Evolutionary conservation across 2,888 invertebrate genomes (phyloP), one percentile per base, ranked within the genome.

Genomic region (Parnassius orleans): DNA sequence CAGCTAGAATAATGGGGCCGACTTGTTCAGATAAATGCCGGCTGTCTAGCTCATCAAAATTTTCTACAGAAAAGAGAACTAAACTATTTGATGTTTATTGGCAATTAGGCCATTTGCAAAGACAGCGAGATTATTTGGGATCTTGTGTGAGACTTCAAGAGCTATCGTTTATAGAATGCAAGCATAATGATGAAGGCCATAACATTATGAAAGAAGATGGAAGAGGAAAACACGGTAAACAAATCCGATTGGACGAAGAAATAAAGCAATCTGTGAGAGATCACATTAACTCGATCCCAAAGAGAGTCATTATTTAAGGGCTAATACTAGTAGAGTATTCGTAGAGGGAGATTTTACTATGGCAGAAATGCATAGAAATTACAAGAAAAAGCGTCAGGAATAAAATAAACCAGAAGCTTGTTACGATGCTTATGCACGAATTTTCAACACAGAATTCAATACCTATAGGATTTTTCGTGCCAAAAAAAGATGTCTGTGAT

Each of bases 251-350:
- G 10, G 59, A 64, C 42, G 47, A 42, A 46, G 64, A 65, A 60
- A 19, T 63, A 33, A 46, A 43, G 15, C 43, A 65, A 56, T 62
- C 65, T 24, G 58, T 68, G 44, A 61, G 60, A 50, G 53, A 63
- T 62, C 65, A 67, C 59, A 67, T 67, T 43, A 64, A 69, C 56
- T 61, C 66, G 48, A 63, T 69, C 24, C 66, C 65, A 43, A 47
- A 57, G 24, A 53, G 57, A 65, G 65, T 12, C 66, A 69, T 55
- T 67, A 67, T 63, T 51, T 59, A 43, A 53, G 65, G 48, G 63
- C 61, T 24, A 57, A 66, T 60, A 63, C 61, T 41, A 58, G 50
- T 60, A 11, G 51, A 53, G n/a, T 53, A 44, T 46, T 46, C 12
- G 15, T 42, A 57, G 15, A 14, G 15, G 43, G 43, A 57, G 57